Conservation (phyloP, 2,113 vertebrate species). For the Apaloderma vittatum region DNA sequence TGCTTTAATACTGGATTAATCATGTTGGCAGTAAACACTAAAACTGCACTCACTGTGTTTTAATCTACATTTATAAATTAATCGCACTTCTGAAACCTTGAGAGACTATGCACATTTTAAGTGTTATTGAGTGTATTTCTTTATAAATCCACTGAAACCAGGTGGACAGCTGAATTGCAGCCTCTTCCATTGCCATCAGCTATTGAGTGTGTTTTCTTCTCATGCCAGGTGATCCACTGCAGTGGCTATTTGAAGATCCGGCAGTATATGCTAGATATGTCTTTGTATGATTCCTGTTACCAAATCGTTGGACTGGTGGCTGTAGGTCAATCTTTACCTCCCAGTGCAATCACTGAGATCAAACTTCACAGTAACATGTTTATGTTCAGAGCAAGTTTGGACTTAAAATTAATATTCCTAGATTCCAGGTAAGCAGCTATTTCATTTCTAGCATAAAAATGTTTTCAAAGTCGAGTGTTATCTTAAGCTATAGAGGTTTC, state of each 20-base stretch:
- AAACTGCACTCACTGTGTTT: neutral
- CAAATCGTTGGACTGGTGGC: constrained; percentile 94
- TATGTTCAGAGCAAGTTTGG: constrained; percentile 95
- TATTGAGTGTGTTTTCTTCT: constrained; percentile 3
- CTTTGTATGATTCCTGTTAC: constrained; percentile 90
- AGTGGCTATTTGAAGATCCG: constrained; percentile 94
- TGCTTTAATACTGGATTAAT: neutral
- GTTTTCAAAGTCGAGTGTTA: neutral
- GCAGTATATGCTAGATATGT: constrained; percentile 90
- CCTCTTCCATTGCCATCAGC: neutral
- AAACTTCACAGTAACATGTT: constrained; percentile 97
- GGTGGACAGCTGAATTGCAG: neutral
- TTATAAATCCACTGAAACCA: neutral
- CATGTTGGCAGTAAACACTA: neutral
- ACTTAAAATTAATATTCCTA: constrained; percentile 94
- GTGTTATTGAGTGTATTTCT: rapidly evolving
- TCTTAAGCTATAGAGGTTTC: neutral
- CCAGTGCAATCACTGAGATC: constrained; percentile 94
- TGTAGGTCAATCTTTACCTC: constrained; percentile 91
- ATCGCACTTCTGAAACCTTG: neutral
- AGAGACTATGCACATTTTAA: rapidly evolving
- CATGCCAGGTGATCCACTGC: constrained; percentile 92
- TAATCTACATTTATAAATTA: neutral
- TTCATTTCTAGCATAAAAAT: neutral
- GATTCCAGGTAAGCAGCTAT: constrained; percentile 88